Percentiles rank a stretch among this genome's conserved stretches.
Conservation (phyloP, 2,113 vertebrate genomes). For the Amblyopsis rosae region DNA sequence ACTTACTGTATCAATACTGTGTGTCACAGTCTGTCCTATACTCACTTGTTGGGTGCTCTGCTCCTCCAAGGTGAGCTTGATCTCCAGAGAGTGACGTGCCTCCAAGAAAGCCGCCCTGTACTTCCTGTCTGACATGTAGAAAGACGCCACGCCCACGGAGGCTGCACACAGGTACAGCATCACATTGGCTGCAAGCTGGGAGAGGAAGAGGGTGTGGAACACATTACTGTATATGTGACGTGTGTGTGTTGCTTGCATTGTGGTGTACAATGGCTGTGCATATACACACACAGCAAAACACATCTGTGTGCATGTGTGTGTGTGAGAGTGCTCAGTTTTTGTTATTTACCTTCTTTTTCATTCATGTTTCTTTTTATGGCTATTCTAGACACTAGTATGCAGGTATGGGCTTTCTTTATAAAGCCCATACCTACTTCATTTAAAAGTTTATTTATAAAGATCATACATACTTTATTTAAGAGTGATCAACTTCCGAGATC, state of each 20-base stretch:
- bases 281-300: too few relatives aligned
- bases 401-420: too few relatives aligned
- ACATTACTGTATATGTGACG: background rate
- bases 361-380: too few relatives aligned
- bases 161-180: constrained; percentile 88
- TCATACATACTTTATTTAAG: too few relatives aligned
- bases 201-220: background rate
- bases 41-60: constrained; percentile 93
- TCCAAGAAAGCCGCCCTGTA: constrained; percentile 94
- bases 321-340: too few relatives aligned
- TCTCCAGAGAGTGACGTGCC: constrained; percentile 92
- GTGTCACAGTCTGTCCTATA: constrained; percentile 4
- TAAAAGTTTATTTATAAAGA: too few relatives aligned
- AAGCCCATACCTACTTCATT: too few relatives aligned
- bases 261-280: background rate
- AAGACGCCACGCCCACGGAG: constrained; percentile 87
- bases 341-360: too few relatives aligned
- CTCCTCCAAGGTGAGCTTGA: constrained; percentile 93
- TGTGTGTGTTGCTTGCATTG: background rate
- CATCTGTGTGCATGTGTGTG: too few relatives aligned
- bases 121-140: constrained; percentile 94
- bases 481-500: too few relatives aligned
- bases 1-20: background rate
- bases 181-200: constrained; percentile 85
- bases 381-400: too few relatives aligned